These are phyloP conservation scores for Clytia hemisphaerica DNA, from an alignment of 30 jellyfish, hydroid and myxozoan genomes.

Conservation along the genomic window DNA sequence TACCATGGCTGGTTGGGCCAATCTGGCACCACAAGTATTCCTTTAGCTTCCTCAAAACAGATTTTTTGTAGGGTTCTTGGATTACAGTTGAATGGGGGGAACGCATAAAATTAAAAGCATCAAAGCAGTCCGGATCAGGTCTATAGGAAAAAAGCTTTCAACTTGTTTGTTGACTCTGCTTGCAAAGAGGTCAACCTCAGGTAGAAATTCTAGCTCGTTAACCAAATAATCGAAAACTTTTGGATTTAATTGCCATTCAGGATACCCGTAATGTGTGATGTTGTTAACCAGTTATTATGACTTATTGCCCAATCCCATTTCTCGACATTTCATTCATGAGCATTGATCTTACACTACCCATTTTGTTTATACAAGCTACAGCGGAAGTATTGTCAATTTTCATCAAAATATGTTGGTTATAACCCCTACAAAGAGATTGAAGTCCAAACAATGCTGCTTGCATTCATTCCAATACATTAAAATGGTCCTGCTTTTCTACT, in stretches of 20 bases:
- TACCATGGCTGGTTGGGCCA: slow-evolving; percentile 49
- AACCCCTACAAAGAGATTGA: neutral
- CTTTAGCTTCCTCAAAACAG: slow-evolving; percentile 19
- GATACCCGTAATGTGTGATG: slow-evolving; percentile 24
- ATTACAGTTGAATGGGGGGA: slow-evolving; percentile 23
- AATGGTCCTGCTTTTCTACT: slow-evolving; percentile 2
- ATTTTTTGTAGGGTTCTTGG: slow-evolving; percentile 9
- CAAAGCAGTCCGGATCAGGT: slow-evolving; percentile 27
- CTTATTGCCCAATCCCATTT: slow-evolving; percentile 20
- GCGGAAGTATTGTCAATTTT: slow-evolving; percentile 31
- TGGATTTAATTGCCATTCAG: slow-evolving; percentile 14
- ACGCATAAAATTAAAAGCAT: slow-evolving; percentile 14
- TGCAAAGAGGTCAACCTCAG: slow-evolving; percentile 29
- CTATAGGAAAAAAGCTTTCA: neutral
- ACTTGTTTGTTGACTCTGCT: slow-evolving; percentile 10
- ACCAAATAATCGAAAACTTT: neutral
- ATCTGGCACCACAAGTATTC: slow-evolving; percentile 26
- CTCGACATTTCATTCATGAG: neutral
- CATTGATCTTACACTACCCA: slow-evolving; percentile 30
- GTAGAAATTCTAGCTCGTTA: neutral
- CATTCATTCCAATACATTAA: slow-evolving; percentile 3
- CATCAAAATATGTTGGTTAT: neutral
- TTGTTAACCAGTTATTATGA: slow-evolving; percentile 22
- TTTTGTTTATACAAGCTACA: slow-evolving; percentile 11
- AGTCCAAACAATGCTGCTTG: slow-evolving; percentile 23